Evolutionary conservation across 2,888 invertebrate genomes (phyloP).

Genomic region (Podabrus alpinus): DNA sequence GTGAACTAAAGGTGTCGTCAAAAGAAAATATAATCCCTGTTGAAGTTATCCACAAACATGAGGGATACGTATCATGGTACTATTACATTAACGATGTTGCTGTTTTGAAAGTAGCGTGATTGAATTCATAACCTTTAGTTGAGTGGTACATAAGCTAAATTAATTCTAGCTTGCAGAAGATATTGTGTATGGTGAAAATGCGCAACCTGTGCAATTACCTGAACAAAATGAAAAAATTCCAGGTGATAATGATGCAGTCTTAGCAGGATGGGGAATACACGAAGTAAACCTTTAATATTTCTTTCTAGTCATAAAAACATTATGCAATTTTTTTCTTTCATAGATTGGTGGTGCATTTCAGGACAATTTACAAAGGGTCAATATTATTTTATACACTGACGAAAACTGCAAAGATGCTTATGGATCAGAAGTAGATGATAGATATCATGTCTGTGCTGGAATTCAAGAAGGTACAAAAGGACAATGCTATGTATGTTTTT

Average conservation of each 20-base stretch:
- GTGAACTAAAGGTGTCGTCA: slow-evolving; percentile 19
- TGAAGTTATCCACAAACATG: slow-evolving; percentile 21
- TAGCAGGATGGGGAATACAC: slow-evolving; percentile 42
- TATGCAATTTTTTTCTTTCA: no score
- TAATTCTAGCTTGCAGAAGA: slow-evolving; percentile 35
- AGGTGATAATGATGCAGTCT: slow-evolving; percentile 26
- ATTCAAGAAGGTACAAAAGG: slow-evolving; percentile 40
- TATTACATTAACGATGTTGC: slow-evolving; percentile 36
- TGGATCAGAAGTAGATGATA: not conserved
- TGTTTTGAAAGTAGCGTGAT: slow-evolving; percentile 31
- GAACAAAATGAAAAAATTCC: slow-evolving; percentile 29
- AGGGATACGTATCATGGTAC: slow-evolving; percentile 16
- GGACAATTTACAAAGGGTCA: slow-evolving; percentile 49
- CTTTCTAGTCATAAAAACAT: no score
- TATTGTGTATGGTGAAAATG: slow-evolving; percentile 29
- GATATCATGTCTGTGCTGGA: slow-evolving; percentile 50
- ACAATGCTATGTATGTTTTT: no score
- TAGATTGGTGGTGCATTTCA: slow-evolving; percentile 51
- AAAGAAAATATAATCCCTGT: slow-evolving; percentile 26
- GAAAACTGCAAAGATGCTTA: slow-evolving; percentile 8
- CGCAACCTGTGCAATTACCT: slow-evolving; percentile 33
- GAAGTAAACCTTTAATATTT: slow-evolving; percentile 33
- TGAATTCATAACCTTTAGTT: not conserved
- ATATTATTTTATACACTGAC: slow-evolving; percentile 49
- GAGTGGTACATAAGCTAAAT: not conserved